A percentile compares a stretch with the other conserved stretches of the same genome.
These are phyloP conservation scores for Trachymyrmex cornetzi DNA, from an alignment of 1,140 invertebrate species.

Conservation along the genomic window DNA sequence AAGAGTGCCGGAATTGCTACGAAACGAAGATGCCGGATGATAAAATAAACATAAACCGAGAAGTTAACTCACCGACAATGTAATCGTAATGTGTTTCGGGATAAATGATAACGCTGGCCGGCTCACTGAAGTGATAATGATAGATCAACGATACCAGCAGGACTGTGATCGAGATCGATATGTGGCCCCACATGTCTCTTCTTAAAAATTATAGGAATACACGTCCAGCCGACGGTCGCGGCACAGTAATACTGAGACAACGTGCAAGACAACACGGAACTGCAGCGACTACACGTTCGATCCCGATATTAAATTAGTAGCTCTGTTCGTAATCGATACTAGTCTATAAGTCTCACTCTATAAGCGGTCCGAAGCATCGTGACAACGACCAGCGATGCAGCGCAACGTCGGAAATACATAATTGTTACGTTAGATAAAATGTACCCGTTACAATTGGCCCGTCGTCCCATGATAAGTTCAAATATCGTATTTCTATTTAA, in stretches of 20 bases:
- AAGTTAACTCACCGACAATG: constrained; percentile 81
- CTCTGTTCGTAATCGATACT: constrained; percentile 69
- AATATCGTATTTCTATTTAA: not conserved
- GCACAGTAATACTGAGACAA: constrained; percentile 52
- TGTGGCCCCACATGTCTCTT: constrained; percentile 81
- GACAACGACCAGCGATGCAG: constrained; percentile 14
- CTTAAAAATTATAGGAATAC: constrained; percentile 44
- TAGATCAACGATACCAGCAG: constrained; percentile 80
- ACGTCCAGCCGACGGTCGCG: constrained; percentile 35
- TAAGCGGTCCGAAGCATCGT: constrained; percentile 31
- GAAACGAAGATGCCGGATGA: not conserved
- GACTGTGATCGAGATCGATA: constrained; percentile 77
- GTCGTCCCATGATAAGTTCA: not conserved
- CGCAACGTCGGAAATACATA: not conserved
- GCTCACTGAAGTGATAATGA: constrained; percentile 77
- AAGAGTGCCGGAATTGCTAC: not conserved
- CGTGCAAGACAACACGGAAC: constrained; percentile 51
- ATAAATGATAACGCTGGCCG: constrained; percentile 80
- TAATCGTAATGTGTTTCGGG: constrained; percentile 82
- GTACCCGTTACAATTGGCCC: not conserved
- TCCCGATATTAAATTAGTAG: constrained; percentile 85
- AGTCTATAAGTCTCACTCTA: constrained; percentile 46
- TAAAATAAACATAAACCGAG: not conserved
- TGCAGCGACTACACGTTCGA: constrained; percentile 64
- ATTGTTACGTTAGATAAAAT: constrained; percentile 5